These are phyloP conservation scores for Drosophila yakuba DNA, from an alignment of 1,140 invertebrate genomes.

Conservation along the genomic window DNA sequence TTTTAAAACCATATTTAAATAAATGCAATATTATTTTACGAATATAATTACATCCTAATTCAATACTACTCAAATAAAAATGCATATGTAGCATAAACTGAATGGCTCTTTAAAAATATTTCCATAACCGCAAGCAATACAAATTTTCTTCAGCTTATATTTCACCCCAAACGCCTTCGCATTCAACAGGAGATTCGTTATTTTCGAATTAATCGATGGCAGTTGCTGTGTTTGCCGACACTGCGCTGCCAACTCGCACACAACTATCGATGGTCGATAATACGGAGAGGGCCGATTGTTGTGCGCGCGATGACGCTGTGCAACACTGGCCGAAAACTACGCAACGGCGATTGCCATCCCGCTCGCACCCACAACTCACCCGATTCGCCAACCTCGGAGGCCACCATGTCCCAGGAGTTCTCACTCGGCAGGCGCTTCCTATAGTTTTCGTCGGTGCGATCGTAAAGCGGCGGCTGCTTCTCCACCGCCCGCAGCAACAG, in stretches of 20 bases:
- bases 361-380: slow-evolving; percentile 47
- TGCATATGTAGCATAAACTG: too few species aligned
- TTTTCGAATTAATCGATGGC: slow-evolving; percentile 36
- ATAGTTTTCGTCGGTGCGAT: slow-evolving; percentile 55
- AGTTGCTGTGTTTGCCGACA: slow-evolving; percentile 1
- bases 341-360: slow-evolving; percentile 9
- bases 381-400: slow-evolving; percentile 56
- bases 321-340: slow-evolving; percentile 39
- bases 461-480: slow-evolving; percentile 59
- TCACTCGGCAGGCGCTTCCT: slow-evolving; percentile 63
- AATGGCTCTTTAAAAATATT: too few species aligned
- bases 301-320: slow-evolving; percentile 38
- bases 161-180: neutral
- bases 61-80: too few species aligned
- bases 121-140: neutral
- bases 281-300: slow-evolving; percentile 34
- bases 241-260: slow-evolving; percentile 13
- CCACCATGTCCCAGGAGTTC: slow-evolving; percentile 69
- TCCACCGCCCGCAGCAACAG: slow-evolving; percentile 50
- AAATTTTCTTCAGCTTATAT: neutral
- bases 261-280: slow-evolving; percentile 3
- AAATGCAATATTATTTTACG: too few species aligned
- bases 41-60: too few species aligned
- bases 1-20: too few species aligned
- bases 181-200: slow-evolving; percentile 10